Percentiles rank a stretch among this genome's conserved stretches.
These are phyloP conservation scores for Lepas anatifera DNA, from an alignment of 2,888 invertebrate species.

Conservation along the genomic window DNA sequence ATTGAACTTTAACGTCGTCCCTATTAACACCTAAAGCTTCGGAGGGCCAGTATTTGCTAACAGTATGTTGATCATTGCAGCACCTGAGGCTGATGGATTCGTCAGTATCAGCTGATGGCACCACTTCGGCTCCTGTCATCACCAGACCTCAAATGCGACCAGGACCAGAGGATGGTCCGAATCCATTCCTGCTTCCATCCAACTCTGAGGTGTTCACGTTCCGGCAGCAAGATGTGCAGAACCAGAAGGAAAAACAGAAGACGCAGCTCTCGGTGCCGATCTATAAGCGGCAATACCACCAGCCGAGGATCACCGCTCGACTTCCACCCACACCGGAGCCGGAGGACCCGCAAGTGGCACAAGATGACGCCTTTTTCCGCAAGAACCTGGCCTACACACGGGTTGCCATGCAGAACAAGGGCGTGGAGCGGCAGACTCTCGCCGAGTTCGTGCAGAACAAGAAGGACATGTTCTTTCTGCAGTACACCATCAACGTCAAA, in stretches of 20 bases:
- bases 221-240: not conserved
- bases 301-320: not conserved
- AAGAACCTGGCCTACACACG: conserved; percentile 3
- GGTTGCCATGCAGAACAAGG: conserved; percentile 2
- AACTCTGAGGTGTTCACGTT: conserved; percentile 7
- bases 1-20: too few relatives aligned
- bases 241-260: conserved; percentile 1
- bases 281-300: conserved; percentile 5
- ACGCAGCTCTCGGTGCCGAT: not conserved
- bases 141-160: not conserved
- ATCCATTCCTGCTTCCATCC: not conserved
- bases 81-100: too few relatives aligned
- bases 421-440: not conserved
- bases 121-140: not conserved
- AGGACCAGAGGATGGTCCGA: not conserved
- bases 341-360: conserved; percentile 4
- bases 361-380: not conserved
- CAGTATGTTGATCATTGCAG: too few relatives aligned
- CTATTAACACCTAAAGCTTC: too few relatives aligned
- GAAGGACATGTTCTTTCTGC: conserved; percentile 8
- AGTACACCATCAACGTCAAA: conserved; percentile 7
- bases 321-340: conserved; percentile 1
- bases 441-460: conserved; percentile 7
- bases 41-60: too few relatives aligned
- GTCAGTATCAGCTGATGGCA: not conserved